Percentiles rank a stretch among this genome's conserved stretches.
These are phyloP conservation scores for Suricata suricatta DNA, from an alignment of 2,113 vertebrate genomes.

Conservation along the genomic window DNA sequence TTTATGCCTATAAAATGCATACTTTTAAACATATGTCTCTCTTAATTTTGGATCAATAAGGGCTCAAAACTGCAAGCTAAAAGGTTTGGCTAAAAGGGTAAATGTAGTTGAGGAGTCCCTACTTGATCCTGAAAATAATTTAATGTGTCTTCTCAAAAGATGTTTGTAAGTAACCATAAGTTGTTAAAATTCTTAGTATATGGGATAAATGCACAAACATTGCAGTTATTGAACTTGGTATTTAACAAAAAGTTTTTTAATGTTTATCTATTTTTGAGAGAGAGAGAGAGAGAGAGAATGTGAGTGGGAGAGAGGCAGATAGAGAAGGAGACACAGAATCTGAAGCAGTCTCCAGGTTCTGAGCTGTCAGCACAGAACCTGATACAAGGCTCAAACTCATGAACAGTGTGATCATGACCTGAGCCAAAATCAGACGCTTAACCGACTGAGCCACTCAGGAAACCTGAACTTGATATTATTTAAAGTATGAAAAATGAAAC, in stretches of 20 bases:
- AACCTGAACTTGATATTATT: neutral
- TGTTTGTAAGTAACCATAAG: neutral
- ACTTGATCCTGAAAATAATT: conserved; percentile 13
- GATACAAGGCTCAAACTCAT: too few relatives aligned
- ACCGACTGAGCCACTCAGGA: too few relatives aligned
- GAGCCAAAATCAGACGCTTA: too few relatives aligned
- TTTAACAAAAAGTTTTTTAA: too few relatives aligned
- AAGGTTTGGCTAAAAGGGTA: neutral
- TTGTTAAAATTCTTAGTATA: neutral
- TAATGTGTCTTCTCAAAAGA: neutral
- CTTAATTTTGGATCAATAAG: neutral
- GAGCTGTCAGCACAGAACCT: too few relatives aligned
- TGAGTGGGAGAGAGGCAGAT: too few relatives aligned
- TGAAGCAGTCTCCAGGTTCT: too few relatives aligned
- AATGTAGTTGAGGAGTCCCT: neutral
- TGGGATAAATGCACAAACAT: neutral
- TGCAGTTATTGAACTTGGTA: conserved; percentile 47
- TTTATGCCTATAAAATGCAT: neutral
- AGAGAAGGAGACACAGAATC: too few relatives aligned
- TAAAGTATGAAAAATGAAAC: neutral
- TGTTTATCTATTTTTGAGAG: too few relatives aligned
- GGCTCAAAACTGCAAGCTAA: neutral
- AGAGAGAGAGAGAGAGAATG: too few relatives aligned
- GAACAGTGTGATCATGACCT: too few relatives aligned
- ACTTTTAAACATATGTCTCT: neutral